phyloP scores from a whole-genome alignment of 2,888 invertebrate species.

The Amiota mariae region DNA sequence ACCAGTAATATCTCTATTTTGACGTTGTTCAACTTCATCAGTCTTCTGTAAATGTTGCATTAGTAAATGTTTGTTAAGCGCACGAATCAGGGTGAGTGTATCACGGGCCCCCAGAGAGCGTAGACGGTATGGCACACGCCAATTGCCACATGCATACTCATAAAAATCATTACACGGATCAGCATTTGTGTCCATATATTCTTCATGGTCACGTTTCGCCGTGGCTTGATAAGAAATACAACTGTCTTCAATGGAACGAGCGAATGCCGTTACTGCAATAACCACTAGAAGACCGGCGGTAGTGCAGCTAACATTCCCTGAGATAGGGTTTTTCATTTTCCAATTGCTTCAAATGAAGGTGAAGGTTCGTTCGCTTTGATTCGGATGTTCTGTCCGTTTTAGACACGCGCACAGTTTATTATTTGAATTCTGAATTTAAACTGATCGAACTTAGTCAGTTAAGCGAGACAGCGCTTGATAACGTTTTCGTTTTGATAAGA shows the following conservation, averaged over 20 bases:
- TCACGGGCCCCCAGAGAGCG: slow-evolving; percentile 58
- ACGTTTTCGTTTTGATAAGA: no score
- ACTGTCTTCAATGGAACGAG: neutral
- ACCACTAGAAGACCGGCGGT: no score
- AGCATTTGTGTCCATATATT: slow-evolving; percentile 65
- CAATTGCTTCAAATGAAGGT: no score
- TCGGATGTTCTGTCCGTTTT: neutral
- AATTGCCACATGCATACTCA: slow-evolving; percentile 89
- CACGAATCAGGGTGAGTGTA: slow-evolving; percentile 54
- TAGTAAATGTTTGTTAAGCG: slow-evolving; percentile 56
- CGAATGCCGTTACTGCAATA: no score
- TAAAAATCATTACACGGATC: slow-evolving; percentile 89
- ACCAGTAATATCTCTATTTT: no score
- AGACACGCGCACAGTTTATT: neutral
- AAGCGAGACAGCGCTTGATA: no score
- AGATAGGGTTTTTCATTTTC: no score
- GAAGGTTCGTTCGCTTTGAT: no score
- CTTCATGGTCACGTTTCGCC: slow-evolving; percentile 16
- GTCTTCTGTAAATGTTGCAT: slow-evolving; percentile 53
- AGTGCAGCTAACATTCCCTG: no score
- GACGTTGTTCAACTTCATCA: no score
- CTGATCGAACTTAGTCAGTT: no score
- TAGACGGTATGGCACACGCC: slow-evolving; percentile 73
- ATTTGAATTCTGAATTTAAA: no score
- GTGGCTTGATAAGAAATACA: neutral